These are phyloP conservation scores for Nymphalis c-album DNA, from an alignment of 2,888 invertebrate species.

Conservation along the genomic window DNA sequence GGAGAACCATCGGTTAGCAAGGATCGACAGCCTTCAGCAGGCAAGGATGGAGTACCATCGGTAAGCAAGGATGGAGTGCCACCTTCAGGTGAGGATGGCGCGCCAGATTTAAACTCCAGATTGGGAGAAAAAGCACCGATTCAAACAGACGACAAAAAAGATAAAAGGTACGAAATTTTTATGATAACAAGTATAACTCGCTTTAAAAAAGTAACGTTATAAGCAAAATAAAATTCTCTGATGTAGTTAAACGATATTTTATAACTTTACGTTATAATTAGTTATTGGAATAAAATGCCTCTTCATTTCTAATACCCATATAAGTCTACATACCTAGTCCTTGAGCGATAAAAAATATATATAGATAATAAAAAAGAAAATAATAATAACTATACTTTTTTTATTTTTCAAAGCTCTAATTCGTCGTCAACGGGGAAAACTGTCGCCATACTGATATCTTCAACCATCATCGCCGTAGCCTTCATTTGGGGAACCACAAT, in stretches of 20 bases:
- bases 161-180: background rate
- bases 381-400: background rate
- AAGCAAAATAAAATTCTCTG: no score
- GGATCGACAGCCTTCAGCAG: background rate
- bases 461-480: conserved; percentile 8
- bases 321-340: no score
- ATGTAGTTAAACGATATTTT: no score
- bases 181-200: background rate
- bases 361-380: no score
- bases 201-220: no score
- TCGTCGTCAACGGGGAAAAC: conserved; percentile 5
- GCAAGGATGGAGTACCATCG: background rate
- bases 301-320: no score
- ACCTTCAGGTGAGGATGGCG: background rate
- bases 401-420: background rate
- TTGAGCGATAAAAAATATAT: no score
- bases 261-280: no score
- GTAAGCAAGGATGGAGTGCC: no score
- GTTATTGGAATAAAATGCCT: no score
- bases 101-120: background rate
- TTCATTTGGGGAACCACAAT: conserved; percentile 7
- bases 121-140: background rate
- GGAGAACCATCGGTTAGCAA: background rate
- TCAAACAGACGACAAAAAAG: background rate
- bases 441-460: conserved; percentile 8